Evolutionary conservation across 2,113 vertebrate genomes (phyloP).

Genomic region (Heterotis niloticus): DNA sequence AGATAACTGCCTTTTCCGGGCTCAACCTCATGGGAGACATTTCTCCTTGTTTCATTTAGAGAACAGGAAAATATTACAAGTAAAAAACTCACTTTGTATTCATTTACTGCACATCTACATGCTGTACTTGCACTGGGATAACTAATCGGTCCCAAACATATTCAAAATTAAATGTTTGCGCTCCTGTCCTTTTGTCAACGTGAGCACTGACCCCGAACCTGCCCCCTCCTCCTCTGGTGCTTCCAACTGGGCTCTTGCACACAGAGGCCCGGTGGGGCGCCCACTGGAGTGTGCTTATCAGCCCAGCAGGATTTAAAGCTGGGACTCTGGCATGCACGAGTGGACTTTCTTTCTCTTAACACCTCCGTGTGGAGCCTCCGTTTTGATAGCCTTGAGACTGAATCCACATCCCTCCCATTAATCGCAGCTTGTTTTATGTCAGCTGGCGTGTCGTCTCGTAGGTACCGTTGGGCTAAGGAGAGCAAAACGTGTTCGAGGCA

Average conservation of each 20-base stretch:
- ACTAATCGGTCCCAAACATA: too few relatives aligned
- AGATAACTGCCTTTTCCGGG: too few relatives aligned
- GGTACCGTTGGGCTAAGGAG: background rate
- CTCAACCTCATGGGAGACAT: too few relatives aligned
- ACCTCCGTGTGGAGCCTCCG: background rate
- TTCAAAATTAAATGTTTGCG: too few relatives aligned
- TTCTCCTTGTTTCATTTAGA: too few relatives aligned
- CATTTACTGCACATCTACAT: too few relatives aligned
- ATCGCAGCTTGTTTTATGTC: conserved; percentile 1
- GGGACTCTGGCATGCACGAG: conserved; percentile 8
- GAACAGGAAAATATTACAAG: too few relatives aligned
- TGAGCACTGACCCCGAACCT: too few relatives aligned
- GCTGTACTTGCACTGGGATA: too few relatives aligned
- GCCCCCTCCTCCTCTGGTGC: background rate
- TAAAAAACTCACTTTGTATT: too few relatives aligned
- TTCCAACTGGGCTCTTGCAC: conserved; percentile 1
- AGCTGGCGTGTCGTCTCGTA: background rate
- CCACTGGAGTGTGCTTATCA: conserved; percentile 27
- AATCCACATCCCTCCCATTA: conserved; percentile 4
- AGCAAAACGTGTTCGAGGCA: background rate
- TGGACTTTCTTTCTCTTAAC: conserved; percentile 2
- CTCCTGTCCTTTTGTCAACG: too few relatives aligned
- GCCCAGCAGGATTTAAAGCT: conserved; percentile 13
- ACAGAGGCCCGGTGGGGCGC: background rate
- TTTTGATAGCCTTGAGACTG: background rate